Percentiles rank a stretch among this genome's conserved stretches.
Conservation (phyloP, 2,888 invertebrate genomes). For the Eupithecia centaureata region DNA sequence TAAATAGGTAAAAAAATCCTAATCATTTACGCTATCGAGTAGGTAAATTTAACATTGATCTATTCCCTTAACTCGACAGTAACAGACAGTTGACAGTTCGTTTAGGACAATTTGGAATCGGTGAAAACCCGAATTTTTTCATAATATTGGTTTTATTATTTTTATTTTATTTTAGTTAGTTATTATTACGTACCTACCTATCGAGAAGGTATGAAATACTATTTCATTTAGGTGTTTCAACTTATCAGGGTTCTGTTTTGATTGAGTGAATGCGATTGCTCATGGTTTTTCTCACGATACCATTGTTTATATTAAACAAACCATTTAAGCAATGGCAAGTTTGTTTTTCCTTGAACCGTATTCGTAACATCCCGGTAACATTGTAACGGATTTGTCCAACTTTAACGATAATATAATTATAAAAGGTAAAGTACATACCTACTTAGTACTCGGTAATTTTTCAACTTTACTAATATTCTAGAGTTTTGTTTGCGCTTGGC, state of each 20-base stretch:
- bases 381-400: neutral
- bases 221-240: neutral
- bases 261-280: slow-evolving; percentile 8
- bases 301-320: slow-evolving; percentile 25
- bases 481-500: too few relatives aligned
- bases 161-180: too few relatives aligned
- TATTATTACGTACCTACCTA: too few relatives aligned
- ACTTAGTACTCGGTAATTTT: too few relatives aligned
- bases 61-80: neutral
- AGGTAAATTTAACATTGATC: neutral
- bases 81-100: too few relatives aligned
- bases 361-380: neutral
- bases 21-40: neutral
- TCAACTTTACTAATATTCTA: too few relatives aligned
- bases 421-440: too few relatives aligned
- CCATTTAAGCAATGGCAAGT: slow-evolving; percentile 11
- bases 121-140: too few relatives aligned
- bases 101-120: too few relatives aligned
- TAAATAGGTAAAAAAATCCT: neutral
- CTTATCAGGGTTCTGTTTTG: slow-evolving; percentile 8
- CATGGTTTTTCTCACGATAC: slow-evolving; percentile 17
- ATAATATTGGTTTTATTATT: too few relatives aligned
- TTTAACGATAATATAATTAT: too few relatives aligned
- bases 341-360: slow-evolving; percentile 18
- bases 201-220: neutral